Evolutionary conservation across 2,113 vertebrate genomes (phyloP), one percentile per base, ranked within the genome.

Genomic region (Rhea pennata): DNA sequence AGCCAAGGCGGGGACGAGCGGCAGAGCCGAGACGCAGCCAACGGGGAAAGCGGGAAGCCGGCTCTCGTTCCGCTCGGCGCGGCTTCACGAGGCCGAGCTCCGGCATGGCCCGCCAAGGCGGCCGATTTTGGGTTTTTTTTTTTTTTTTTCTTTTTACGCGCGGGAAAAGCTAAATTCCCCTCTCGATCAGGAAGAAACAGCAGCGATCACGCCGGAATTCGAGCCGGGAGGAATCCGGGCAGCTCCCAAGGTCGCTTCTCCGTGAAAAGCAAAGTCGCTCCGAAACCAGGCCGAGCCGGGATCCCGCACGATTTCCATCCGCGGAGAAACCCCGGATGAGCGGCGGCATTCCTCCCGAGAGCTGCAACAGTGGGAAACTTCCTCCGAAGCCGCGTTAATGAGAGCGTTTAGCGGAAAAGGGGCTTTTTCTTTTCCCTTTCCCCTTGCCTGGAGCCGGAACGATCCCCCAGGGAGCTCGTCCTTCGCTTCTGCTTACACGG

Each of bases 291-390:
- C 9, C 2, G 0, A 67, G 39, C 15, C 0, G 8, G 15, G 46
- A 78, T 88, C 51, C 21, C 1, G 1, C 21, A 29, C 2, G 4
- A 48, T 61, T 67, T 67, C n/a, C 15, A 46, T 51, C 73, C 16
- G 2, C 1, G 0, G 24, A 33, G n/a, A 72, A 84, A 17, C 15
- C 36, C 39, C 71, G 44, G 26, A 14, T 3, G 1, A 69, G 21
- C 19, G 4, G 12, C 2, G 0, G 11, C 2, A 5, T 17, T 53
- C 54, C 19, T 61, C 46, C 19, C 8, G 1, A 2, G 26, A 0
- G 2, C 42, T 33, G 19, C 15, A 48, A 17, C n/a, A 58, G 56
- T 23, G 31, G 4, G 9, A 62, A 62, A 39, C 44, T 42, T 29
- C n/a, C 46, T 27, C 58, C 14, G 9, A 36, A 77, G 33, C 58